A percentile compares a stretch with the other conserved stretches of the same genome.
phyloP scores from a whole-genome alignment of 2,888 invertebrate species.

The Caenorhabditis japonica region DNA sequence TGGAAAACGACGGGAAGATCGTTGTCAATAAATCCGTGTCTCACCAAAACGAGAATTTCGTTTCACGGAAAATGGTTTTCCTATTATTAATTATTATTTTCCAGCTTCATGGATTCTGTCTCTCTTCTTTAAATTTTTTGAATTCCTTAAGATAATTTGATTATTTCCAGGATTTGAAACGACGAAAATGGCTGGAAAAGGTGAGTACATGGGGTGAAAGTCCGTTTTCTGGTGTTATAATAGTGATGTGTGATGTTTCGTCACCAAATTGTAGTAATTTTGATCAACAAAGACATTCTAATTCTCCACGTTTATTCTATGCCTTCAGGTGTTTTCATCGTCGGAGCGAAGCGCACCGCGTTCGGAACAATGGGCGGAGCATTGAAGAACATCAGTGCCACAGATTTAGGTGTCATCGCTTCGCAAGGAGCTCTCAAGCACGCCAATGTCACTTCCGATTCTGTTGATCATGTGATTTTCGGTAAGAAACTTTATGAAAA shows the following conservation, averaged over 20 bases:
- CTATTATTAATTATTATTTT: no score
- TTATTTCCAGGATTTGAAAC: constrained; percentile 14
- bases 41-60: no score
- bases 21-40: not conserved
- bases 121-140: not conserved
- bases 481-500: constrained; percentile 81
- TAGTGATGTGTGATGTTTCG: constrained; percentile 34
- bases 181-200: constrained; percentile 38
- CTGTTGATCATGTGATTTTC: constrained; percentile 89
- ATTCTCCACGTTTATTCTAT: no score
- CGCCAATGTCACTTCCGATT: constrained; percentile 86
- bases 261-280: no score
- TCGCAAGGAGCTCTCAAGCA: constrained; percentile 81
- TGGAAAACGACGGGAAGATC: no score
- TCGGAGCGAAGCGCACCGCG: constrained; percentile 95
- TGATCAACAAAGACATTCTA: no score
- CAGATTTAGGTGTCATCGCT: constrained; percentile 83
- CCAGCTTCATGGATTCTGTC: not conserved
- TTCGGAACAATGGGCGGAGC: constrained; percentile 92
- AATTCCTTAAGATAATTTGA: not conserved
- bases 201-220: constrained; percentile 14
- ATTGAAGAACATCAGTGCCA: constrained; percentile 79
- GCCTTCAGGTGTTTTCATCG: constrained; percentile 79
- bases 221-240: not conserved
- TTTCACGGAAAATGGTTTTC: not conserved